Percentiles rank a stretch among this genome's conserved stretches.
phyloP scores from a whole-genome alignment of 2,888 invertebrate genomes.

The Germaria angustata region DNA sequence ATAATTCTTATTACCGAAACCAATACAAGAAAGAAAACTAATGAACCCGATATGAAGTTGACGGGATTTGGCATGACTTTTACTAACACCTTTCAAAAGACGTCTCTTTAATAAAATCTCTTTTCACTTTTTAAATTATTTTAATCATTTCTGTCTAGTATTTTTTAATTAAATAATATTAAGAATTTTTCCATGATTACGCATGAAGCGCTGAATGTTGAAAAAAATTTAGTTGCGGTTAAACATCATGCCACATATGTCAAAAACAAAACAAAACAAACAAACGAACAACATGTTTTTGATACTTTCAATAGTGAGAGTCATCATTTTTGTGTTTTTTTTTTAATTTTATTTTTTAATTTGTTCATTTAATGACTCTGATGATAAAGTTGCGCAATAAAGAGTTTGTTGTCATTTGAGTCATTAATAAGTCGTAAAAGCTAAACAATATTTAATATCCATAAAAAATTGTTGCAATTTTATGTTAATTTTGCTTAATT shows the following conservation, averaged over 20 bases:
- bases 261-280: not conserved
- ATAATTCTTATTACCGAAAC: too few species aligned
- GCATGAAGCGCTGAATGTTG: conserved; percentile 5
- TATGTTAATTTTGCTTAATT: conserved; percentile 9
- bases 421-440: conserved; percentile 33
- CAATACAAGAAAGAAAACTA: too few species aligned
- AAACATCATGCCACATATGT: conserved; percentile 24
- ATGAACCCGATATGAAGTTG: too few species aligned
- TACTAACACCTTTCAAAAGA: too few species aligned
- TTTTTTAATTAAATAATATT: not conserved
- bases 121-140: not conserved
- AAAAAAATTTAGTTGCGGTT: not conserved
- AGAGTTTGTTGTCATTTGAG: conserved; percentile 49
- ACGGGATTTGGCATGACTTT: too few species aligned
- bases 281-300: not conserved
- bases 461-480: not conserved
- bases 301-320: conserved; percentile 26
- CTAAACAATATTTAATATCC: conserved; percentile 26
- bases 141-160: too few species aligned
- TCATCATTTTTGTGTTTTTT: conserved; percentile 2
- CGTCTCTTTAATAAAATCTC: too few species aligned
- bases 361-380: too few species aligned
- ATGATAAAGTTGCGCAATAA: too few species aligned
- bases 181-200: conserved; percentile 15
- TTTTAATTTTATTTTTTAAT: too few species aligned